Evolutionary conservation across 2,797 vertebrate genomes (phyloP), one percentile per base, ranked within the genome.

Genomic region (Esox lucius): DNA sequence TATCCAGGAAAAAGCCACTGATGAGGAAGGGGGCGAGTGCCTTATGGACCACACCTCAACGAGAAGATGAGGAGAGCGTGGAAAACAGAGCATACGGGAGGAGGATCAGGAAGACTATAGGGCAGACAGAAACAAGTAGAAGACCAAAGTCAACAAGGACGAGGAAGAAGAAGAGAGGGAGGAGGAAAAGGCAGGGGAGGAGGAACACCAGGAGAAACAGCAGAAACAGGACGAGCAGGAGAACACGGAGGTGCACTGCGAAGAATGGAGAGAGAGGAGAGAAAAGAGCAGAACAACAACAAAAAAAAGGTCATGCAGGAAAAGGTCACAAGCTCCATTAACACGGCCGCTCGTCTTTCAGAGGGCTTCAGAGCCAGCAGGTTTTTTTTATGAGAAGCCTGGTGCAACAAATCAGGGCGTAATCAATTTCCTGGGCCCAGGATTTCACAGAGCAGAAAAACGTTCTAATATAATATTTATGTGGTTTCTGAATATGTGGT

Each of bases 91-190:
- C 68, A 15, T 28, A 75, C 73, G 7, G 70, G 65, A 22, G 48
- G 67, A 74, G 67, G 15, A 49, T 17, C 7, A 62, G 24, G 2
- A 46, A 81, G 39, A 68, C 24, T 24, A 62, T 26, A 9, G n/a
- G 46, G 39, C 24, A 77, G 78, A 72, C 7, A 16, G 75, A 66
- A 73, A 6, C 53, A 46, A 8, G 66, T 64, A 24, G 70, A 83
- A 87, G 84, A 81, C 81, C 78, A 74, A 67, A 33, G 80, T 76
- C 85, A 84, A 89, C 65, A 26, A 22, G n/a, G 39, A 70, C 69
- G 46, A 51, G 8, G 70, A 51, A 17, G 73, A 67, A 42, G 31
- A 6, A 67, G 19, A 42, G 48, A 70, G 66, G 72, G 61, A 72
- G 51, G 42, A 72, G 70, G 46, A 33, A 19, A 42, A 28, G 46